A percentile compares a stretch with the other conserved stretches of the same genome.
phyloP scores from a whole-genome alignment of 2,888 invertebrate species.

The Agrochola lota region DNA sequence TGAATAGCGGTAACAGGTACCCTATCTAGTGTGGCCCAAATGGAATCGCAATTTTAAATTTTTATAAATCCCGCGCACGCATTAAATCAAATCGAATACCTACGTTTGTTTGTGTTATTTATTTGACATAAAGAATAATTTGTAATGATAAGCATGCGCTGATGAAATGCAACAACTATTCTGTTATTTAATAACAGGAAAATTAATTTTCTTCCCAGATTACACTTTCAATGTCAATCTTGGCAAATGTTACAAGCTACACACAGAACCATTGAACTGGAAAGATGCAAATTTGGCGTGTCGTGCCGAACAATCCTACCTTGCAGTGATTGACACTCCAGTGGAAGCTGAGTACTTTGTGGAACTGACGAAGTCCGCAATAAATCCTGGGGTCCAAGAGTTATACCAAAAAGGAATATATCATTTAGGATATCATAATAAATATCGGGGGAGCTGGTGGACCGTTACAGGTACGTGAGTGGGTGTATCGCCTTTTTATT shows the following conservation, averaged over 20 bases:
- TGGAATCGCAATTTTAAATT: too few relatives aligned
- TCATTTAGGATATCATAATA: conserved; percentile 70
- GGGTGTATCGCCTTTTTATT: neutral
- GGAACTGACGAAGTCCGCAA: conserved; percentile 9
- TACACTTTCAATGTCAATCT: conserved; percentile 70
- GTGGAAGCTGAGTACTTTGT: conserved; percentile 40
- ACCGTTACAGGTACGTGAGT: conserved; percentile 73
- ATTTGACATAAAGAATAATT: too few relatives aligned
- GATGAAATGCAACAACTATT: too few relatives aligned
- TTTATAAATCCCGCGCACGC: too few relatives aligned
- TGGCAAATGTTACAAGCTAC: conserved; percentile 61
- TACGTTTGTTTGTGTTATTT: too few relatives aligned
- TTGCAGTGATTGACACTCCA: conserved; percentile 72
- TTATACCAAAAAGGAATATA: conserved; percentile 53
- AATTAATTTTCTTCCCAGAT: conserved; percentile 67
- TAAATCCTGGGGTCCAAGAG: conserved; percentile 8
- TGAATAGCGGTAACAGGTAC: too few relatives aligned
- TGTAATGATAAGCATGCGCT: too few relatives aligned
- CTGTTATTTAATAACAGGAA: neutral
- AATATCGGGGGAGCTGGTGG: conserved; percentile 65
- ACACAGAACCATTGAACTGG: conserved; percentile 78
- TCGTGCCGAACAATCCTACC: conserved; percentile 53
- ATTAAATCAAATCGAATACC: too few relatives aligned
- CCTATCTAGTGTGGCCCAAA: too few relatives aligned
- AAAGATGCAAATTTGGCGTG: conserved; percentile 76